Evolutionary conservation across 1,140 invertebrate species (phyloP), one percentile per base, ranked within the genome.

Genomic region (Listronotus oregonensis): DNA sequence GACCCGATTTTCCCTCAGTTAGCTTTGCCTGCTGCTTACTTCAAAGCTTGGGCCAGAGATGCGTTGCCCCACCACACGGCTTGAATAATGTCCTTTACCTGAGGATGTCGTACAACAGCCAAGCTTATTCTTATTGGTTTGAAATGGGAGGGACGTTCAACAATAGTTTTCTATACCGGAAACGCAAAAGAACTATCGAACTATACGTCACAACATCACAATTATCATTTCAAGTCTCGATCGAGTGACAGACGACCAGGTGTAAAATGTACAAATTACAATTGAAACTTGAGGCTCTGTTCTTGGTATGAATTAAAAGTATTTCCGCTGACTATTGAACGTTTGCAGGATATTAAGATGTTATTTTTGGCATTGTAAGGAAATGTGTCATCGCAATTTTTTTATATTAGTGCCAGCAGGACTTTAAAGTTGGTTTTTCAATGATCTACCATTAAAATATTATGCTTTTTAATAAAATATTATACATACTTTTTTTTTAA

Each of bases 101-200:
- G 64, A 56, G 44, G 21, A 43, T 58, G 52, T 58, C 44, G 54
- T 43, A 60, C 57, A 47, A 52, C 67, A 37, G 62, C 49, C 55
- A 54, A 63, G 61, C 62, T 64, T 31, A 64, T 59, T 68, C 62
- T 66, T 69, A 69, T 69, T 66, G 64, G 68, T 69, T 65, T 59
- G 39, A 51, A 62, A 57, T 55, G 52, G 63, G 51, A 50, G 63
- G 64, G 68, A 62, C 50, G 66, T 52, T 51, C 63, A 47, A 64
- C 65, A 65, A 69, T 60, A 50, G 52, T 61, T 62, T 21, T 54
- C 34, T 64, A 40, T 57, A 64, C 68, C 68, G 68, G 68, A 69
- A 69, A 69, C 55, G 59, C 27, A 50, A 54, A 59, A 69, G 59
- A 66, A 64, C 67, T 66, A 58, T 69, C 67, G 64, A 69, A 63